Conservation (phyloP, 2,888 invertebrate genomes). For the Dasypogon diadema region DNA sequence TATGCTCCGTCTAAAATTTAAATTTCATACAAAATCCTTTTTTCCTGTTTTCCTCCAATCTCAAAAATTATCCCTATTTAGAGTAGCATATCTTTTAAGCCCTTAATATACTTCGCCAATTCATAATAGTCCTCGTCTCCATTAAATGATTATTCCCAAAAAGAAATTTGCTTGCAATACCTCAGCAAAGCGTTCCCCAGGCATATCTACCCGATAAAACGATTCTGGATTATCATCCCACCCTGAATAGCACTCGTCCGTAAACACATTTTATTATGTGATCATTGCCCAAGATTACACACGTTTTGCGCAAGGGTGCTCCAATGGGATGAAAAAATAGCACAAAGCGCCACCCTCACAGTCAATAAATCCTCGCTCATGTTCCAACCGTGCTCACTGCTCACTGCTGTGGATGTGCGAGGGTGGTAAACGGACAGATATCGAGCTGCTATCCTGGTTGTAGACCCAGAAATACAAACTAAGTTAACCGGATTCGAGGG, state of each 20-base stretch:
- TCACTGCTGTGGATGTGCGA: neutral
- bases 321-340: neutral
- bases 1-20: no score
- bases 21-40: no score
- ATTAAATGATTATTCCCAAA: slow-evolving; percentile 36
- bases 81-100: neutral
- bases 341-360: slow-evolving; percentile 31
- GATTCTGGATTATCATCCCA: slow-evolving; percentile 48
- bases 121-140: slow-evolving; percentile 36
- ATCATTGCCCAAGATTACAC: slow-evolving; percentile 56
- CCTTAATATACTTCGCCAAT: slow-evolving; percentile 31
- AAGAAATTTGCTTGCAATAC: neutral
- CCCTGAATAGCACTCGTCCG: slow-evolving; percentile 30
- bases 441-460: neutral
- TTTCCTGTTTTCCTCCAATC: no score
- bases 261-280: slow-evolving; percentile 55
- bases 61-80: neutral
- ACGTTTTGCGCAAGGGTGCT: slow-evolving; percentile 51
- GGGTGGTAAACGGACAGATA: slow-evolving; percentile 1
- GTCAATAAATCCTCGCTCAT: slow-evolving; percentile 47
- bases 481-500: slow-evolving; percentile 24
- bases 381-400: slow-evolving; percentile 13
- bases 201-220: slow-evolving; percentile 20
- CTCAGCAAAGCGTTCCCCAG: neutral
- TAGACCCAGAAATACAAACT: slow-evolving; percentile 18